Evolutionary conservation across 2,888 invertebrate genomes (phyloP).

Genomic region (Hirtodrosophila histrioides): DNA sequence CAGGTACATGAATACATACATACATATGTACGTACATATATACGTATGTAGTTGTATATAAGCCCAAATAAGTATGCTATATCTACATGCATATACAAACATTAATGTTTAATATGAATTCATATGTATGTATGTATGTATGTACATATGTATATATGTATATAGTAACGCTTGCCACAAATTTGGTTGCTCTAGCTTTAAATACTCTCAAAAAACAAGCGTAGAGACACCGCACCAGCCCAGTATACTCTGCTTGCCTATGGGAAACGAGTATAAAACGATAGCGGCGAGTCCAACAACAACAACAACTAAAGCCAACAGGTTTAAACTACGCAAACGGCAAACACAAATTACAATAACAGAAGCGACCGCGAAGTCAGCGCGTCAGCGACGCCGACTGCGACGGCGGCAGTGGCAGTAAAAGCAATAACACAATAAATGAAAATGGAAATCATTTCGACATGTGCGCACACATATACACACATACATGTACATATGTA

Average conservation of each 20-base stretch:
- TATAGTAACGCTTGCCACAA: no score
- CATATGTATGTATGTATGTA: no score
- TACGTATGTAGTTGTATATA: neutral
- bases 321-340: constrained; percentile 68
- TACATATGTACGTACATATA: neutral
- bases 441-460: constrained; percentile 61
- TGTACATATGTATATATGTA: no score
- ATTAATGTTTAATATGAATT: no score
- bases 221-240: no score
- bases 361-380: constrained; percentile 58
- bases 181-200: no score
- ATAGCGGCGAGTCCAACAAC: constrained; percentile 31
- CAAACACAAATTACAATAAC: constrained; percentile 68
- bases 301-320: constrained; percentile 49
- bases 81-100: neutral
- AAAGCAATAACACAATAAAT: constrained; percentile 58
- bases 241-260: no score
- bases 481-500: constrained; percentile 7
- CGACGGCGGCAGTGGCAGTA: constrained; percentile 28
- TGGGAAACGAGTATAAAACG: neutral
- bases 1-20: neutral
- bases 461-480: constrained; percentile 38
- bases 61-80: neutral
- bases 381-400: constrained; percentile 9
- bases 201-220: no score